These are phyloP conservation scores for Ariopsis seemanni DNA, from an alignment of 2,113 vertebrate genomes.

Conservation along the genomic window DNA sequence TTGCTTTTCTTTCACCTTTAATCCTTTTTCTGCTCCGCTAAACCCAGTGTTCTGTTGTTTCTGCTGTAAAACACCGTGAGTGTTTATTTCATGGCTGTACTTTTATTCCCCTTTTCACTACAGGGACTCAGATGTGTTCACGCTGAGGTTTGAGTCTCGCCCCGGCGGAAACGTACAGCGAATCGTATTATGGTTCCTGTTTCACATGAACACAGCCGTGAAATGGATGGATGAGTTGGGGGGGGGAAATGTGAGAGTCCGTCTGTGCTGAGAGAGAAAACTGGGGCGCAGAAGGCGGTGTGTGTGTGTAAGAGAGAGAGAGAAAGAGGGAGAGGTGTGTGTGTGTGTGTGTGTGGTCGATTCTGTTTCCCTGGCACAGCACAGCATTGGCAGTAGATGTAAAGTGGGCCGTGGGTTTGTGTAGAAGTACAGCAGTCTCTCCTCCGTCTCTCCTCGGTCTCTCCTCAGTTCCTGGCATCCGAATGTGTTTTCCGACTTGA, in stretches of 20 bases:
- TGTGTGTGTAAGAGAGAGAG: constrained; percentile 29
- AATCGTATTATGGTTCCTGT: constrained; percentile 31
- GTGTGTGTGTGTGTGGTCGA: constrained; percentile 60
- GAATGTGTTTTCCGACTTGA: constrained; percentile 64
- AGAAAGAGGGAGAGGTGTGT: constrained; percentile 52
- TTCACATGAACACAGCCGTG: constrained; percentile 28
- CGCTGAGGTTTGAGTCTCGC: constrained; percentile 3
- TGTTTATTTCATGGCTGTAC: neutral
- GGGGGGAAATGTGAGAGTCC: constrained; percentile 12
- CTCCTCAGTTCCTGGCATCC: constrained; percentile 68
- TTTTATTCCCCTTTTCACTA: neutral
- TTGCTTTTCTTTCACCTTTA: neutral
- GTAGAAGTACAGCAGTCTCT: constrained; percentile 66
- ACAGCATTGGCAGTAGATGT: constrained; percentile 62
- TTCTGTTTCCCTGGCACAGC: constrained; percentile 71
- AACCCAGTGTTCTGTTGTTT: neutral
- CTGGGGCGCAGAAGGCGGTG: constrained; percentile 44
- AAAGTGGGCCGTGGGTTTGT: constrained; percentile 71
- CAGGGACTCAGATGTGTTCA: neutral
- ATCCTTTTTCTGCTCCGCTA: neutral
- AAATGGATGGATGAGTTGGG: constrained; percentile 5
- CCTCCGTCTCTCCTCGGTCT: constrained; percentile 57
- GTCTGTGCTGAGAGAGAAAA: constrained; percentile 34
- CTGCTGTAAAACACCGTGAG: neutral
- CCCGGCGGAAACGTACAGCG: neutral